Percentiles rank a stretch among this genome's conserved stretches.
phyloP scores from a whole-genome alignment of 1,140 invertebrate genomes.

The Lordiphosa collinella region DNA sequence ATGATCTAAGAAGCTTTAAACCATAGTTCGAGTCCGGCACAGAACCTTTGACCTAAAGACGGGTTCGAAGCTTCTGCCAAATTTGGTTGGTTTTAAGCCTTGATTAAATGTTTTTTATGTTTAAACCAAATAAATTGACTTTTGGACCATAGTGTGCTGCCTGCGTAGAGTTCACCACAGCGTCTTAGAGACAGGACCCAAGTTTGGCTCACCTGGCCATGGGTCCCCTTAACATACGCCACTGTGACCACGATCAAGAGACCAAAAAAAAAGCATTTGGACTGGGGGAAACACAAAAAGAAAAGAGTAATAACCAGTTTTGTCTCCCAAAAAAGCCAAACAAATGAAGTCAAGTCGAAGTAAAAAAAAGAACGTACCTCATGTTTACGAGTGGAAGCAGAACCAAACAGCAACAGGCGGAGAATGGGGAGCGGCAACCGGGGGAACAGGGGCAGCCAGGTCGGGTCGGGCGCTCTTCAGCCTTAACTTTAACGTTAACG shows the following conservation, averaged over 20 bases:
- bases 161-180: constrained; percentile 15
- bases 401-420: constrained; percentile 25
- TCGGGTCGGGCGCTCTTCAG: constrained; percentile 71
- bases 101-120: no score
- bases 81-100: no score
- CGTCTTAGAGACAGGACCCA: constrained; percentile 36
- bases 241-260: constrained; percentile 31
- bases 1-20: no score
- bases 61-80: no score
- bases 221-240: constrained; percentile 68
- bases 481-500: constrained; percentile 67
- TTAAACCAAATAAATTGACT: no score
- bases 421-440: constrained; percentile 3
- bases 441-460: constrained; percentile 27
- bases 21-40: no score
- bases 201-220: constrained; percentile 41
- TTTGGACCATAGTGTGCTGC: no score
- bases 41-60: no score
- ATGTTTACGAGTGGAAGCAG: constrained; percentile 65
- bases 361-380: constrained; percentile 67
- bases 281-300: constrained; percentile 39
- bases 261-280: constrained; percentile 15
- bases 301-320: constrained; percentile 77
- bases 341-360: constrained; percentile 70
- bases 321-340: constrained; percentile 77